phyloP scores from a whole-genome alignment of 2,797 vertebrate species.

The Semaprochilodus insignis region DNA sequence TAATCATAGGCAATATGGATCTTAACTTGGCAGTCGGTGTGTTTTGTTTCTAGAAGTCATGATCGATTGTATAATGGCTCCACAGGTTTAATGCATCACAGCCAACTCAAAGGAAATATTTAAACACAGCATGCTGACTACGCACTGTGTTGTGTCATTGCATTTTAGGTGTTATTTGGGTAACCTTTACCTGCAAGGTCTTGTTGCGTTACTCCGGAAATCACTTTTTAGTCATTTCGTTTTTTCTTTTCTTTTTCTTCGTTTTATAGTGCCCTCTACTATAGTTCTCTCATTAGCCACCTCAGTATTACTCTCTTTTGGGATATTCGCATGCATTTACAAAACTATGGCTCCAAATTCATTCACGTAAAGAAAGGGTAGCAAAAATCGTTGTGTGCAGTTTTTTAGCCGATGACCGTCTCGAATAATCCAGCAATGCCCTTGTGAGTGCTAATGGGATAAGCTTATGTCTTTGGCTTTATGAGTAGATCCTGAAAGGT shows the following conservation, averaged over 20 bases:
- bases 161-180: slow-evolving; percentile 3
- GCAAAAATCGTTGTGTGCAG: background rate
- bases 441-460: background rate
- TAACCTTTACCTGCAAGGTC: slow-evolving; percentile 45
- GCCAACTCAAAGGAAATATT: slow-evolving; percentile 27
- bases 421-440: background rate
- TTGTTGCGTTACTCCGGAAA: slow-evolving; percentile 29
- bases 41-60: slow-evolving; percentile 30
- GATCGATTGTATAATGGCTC: background rate
- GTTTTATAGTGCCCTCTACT: background rate
- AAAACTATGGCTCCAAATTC: slow-evolving; percentile 30
- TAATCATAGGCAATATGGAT: slow-evolving; percentile 16
- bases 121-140: slow-evolving; percentile 49
- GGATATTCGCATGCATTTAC: slow-evolving; percentile 38
- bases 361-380: background rate
- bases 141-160: slow-evolving; percentile 19
- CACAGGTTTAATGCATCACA: slow-evolving; percentile 22
- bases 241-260: slow-evolving; percentile 22
- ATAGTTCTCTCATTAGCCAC: slow-evolving; percentile 14
- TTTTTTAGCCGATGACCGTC: slow-evolving; percentile 13
- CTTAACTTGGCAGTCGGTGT: slow-evolving; percentile 42
- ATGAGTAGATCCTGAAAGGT: background rate
- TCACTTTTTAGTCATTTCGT: background rate
- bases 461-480: slow-evolving; percentile 9
- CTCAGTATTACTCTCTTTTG: background rate